Conservation (phyloP, 2,797 vertebrate species). For the Melanotaenia maccullochi region DNA sequence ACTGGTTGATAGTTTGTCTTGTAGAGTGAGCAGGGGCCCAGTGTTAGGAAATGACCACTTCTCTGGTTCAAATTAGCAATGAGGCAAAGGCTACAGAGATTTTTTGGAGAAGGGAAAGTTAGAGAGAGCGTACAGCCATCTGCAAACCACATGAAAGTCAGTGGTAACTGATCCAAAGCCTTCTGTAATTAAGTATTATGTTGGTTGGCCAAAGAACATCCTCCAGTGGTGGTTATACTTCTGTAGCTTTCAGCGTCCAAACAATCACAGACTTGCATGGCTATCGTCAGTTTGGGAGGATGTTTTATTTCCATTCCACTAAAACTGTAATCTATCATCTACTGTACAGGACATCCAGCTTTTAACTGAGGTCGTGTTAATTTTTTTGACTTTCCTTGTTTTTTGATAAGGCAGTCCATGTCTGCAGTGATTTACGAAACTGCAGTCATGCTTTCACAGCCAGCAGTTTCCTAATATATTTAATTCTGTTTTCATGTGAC, state of each 20-base stretch:
- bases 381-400: conserved; percentile 31
- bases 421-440: conserved; percentile 21
- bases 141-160: conserved; percentile 79
- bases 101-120: conserved; percentile 56
- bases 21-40: conserved; percentile 55
- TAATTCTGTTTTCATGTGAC: conserved; percentile 5
- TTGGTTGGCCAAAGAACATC: conserved; percentile 74
- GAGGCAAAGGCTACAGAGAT: conserved; percentile 71
- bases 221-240: conserved; percentile 64
- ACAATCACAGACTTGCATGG: conserved; percentile 48
- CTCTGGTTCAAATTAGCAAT: conserved; percentile 86
- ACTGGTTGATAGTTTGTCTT: conserved; percentile 59
- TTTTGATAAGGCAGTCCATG: conserved; percentile 21
- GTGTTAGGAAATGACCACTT: conserved; percentile 73
- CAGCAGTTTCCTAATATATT: conserved; percentile 32
- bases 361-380: conserved; percentile 40
- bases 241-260: conserved; percentile 49
- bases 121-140: conserved; percentile 66
- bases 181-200: conserved; percentile 76
- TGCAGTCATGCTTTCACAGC: conserved; percentile 27
- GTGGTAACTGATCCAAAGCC: conserved; percentile 75
- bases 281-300: conserved; percentile 38
- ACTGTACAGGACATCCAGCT: conserved; percentile 13
- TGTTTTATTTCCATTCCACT: conserved; percentile 33
- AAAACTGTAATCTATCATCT: conserved; percentile 45